Evolutionary conservation across 2,888 invertebrate genomes (phyloP).

Genomic region (Drosophila pseudotakahashii): DNA sequence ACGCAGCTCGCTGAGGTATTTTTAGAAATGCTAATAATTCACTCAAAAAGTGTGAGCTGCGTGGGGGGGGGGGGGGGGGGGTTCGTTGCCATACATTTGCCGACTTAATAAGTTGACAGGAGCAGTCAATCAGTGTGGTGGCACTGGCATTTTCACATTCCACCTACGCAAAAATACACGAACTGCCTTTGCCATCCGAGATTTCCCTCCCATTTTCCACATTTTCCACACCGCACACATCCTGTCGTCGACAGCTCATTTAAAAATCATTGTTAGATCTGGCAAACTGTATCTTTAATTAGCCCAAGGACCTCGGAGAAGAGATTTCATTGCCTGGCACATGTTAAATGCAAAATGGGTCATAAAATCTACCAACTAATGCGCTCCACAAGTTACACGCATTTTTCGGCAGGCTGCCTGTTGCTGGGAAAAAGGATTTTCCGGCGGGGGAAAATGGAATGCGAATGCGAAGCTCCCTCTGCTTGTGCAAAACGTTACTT

Average conservation of each 20-base stretch:
- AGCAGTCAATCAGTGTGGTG: constrained; percentile 63
- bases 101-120: constrained; percentile 75
- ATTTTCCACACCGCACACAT: constrained; percentile 1
- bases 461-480: constrained; percentile 29
- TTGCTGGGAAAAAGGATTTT: constrained; percentile 18
- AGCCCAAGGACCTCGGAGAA: constrained; percentile 47
- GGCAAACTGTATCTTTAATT: constrained; percentile 61
- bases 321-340: constrained; percentile 65
- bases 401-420: constrained; percentile 20
- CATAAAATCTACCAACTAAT: constrained; percentile 71
- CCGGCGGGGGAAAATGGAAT: background rate
- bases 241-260: constrained; percentile 32
- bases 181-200: constrained; percentile 1
- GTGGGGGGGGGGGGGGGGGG: constrained; percentile 10
- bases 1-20: constrained; percentile 45
- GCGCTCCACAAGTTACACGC: constrained; percentile 24
- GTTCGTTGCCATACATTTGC: constrained; percentile 38
- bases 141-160: constrained; percentile 1
- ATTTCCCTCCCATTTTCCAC: background rate
- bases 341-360: constrained; percentile 68
- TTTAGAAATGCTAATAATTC: constrained; percentile 63
- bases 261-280: constrained; percentile 34
- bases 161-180: constrained; percentile 11
- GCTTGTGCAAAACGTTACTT: constrained; percentile 69
- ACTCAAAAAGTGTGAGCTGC: constrained; percentile 37